A percentile compares a stretch with the other conserved stretches of the same genome.
Conservation (phyloP, 2,113 vertebrate genomes). For the Xiphorhynchus elegans region DNA sequence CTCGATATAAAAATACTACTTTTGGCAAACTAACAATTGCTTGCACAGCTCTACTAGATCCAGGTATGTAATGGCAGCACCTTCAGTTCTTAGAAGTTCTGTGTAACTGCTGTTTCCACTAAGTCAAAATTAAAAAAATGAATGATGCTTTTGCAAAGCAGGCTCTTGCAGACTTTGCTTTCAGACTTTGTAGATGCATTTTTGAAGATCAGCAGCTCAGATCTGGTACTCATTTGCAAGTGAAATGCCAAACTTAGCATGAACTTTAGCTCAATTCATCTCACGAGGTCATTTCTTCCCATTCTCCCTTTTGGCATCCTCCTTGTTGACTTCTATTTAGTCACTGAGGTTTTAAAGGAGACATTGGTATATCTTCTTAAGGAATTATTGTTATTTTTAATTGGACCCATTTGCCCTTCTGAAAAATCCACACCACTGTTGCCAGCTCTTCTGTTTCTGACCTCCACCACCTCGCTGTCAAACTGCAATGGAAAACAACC, state of each 20-base stretch:
- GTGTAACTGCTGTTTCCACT: neutral
- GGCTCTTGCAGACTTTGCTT: neutral
- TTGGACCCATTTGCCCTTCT: slow-evolving; percentile 32
- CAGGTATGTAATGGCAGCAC: neutral
- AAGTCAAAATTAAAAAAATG: neutral
- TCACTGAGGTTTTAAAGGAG: neutral
- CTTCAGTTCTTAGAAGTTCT: neutral
- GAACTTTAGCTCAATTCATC: slow-evolving; percentile 2
- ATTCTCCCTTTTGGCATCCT: neutral
- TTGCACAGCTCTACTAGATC: neutral
- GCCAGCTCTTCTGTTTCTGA: slow-evolving; percentile 15
- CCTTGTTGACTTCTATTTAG: neutral
- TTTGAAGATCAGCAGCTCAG: slow-evolving; percentile 15
- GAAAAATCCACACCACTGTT: slow-evolving; percentile 1
- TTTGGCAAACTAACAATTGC: neutral
- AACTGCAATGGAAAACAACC: slow-evolving; percentile 39
- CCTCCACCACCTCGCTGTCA: slow-evolving; percentile 37
- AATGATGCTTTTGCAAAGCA: neutral
- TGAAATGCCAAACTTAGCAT: slow-evolving; percentile 10
- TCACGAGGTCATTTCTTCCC: neutral
- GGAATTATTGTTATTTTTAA: slow-evolving; percentile 50
- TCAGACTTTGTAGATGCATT: neutral
- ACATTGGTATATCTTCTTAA: neutral
- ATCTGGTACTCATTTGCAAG: slow-evolving; percentile 41
- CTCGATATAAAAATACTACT: neutral